Evolutionary conservation across 2,888 invertebrate genomes (phyloP).

Genomic region (Drosophila planitibia): DNA sequence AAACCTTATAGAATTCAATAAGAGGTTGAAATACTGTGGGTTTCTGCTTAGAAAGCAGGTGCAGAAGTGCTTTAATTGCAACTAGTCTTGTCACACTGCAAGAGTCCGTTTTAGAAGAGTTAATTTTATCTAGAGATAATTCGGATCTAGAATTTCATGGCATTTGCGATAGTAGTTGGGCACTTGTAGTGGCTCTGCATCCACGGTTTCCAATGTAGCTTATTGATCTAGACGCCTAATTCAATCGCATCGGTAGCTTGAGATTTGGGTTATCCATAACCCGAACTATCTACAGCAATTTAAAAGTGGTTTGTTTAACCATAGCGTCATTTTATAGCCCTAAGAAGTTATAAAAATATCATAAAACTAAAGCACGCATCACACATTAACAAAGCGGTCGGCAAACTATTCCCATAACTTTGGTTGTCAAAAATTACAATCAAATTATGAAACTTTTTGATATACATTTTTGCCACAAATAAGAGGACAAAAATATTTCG

Average conservation of each 20-base stretch:
- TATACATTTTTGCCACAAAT: not conserved
- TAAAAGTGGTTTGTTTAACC: not conserved
- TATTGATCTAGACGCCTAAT: not conserved
- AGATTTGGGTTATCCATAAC: not conserved
- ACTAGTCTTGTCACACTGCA: not conserved
- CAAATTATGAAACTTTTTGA: not conserved
- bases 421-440: not conserved
- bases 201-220: not conserved
- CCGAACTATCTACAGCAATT: not conserved
- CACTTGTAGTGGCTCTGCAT: not conserved
- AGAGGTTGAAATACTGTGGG: not conserved
- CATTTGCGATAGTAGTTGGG: not conserved
- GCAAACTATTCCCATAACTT: not conserved
- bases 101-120: rapidly evolving
- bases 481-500: not conserved
- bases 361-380: not conserved
- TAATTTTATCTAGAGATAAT: too few species aligned
- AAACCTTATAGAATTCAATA: not conserved
- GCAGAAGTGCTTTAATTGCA: not conserved
- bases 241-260: not conserved
- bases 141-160: not conserved
- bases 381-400: not conserved
- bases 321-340: not conserved
- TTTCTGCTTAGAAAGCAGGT: not conserved
- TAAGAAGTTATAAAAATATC: not conserved